These are phyloP conservation scores for Oscheius sp. DNA, from an alignment of 1,140 invertebrate species.

Conservation along the genomic window DNA sequence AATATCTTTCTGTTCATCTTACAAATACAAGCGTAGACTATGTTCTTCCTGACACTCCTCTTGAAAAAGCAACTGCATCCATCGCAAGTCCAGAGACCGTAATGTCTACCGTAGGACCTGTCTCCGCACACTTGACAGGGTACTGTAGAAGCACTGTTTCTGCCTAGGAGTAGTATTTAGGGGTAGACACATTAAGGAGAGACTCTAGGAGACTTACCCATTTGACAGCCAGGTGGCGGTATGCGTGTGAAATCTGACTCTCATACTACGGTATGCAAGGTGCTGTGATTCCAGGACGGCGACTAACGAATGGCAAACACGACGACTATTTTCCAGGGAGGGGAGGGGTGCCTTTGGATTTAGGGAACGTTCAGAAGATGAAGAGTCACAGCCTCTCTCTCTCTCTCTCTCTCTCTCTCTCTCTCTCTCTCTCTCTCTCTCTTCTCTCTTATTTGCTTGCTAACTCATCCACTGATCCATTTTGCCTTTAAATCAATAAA, in stretches of 20 bases:
- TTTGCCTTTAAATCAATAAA: too few relatives aligned
- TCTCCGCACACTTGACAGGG: conserved; percentile 90
- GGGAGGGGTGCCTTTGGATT: too few relatives aligned
- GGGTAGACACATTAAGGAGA: too few relatives aligned
- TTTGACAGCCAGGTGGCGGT: too few relatives aligned
- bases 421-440: too few relatives aligned
- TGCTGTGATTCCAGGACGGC: background rate
- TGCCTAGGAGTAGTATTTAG: conserved; percentile 62
- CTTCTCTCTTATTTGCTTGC: too few relatives aligned
- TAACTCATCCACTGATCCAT: too few relatives aligned
- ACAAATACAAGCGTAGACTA: conserved; percentile 76
- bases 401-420: too few relatives aligned
- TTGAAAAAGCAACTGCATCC: conserved; percentile 87
- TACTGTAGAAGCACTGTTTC: conserved; percentile 71
- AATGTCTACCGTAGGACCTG: conserved; percentile 91
- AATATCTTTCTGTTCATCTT: conserved; percentile 51
- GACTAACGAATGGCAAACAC: background rate
- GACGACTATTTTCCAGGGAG: too few relatives aligned
- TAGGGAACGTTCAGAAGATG: too few relatives aligned
- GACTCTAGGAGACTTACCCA: conserved; percentile 34
- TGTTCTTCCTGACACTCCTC: conserved; percentile 69
- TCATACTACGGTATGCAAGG: background rate
- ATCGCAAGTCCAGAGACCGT: conserved; percentile 94
- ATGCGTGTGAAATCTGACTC: background rate
- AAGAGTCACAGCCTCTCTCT: too few relatives aligned